Base-by-base conservation (phyloP, 1,140 invertebrate genomes). In the Mycetomoellerius zeteki region DNA sequence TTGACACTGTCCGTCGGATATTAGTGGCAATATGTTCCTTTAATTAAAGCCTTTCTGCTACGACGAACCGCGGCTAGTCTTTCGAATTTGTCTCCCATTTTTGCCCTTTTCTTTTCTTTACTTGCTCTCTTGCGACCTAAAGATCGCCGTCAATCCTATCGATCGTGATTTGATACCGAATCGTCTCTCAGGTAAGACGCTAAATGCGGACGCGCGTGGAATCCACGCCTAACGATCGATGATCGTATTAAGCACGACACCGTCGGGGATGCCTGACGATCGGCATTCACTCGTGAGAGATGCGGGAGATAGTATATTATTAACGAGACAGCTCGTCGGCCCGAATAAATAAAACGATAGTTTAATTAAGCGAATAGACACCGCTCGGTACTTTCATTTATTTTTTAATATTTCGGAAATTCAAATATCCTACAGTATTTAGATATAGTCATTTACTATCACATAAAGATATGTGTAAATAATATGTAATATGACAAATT, bases 21-120 rank as follows among this genome's bases (percentile, higher is more conserved):
- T 95, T 95, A 95, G 94, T 93, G 93, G 92, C 94, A 94, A 95
- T 95, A 94, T 95, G 94, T 94, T 95, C 89, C 88, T 93, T 93
- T 95, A 94, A 95, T 95, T 94, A 92, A 94, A 94, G 78, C 87
- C 80, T 86, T 78, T 88, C 88, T 89, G 80, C 72, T 60, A 67
- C 27, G 64, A 52, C 65, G 30, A 58, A 33, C 27, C 64, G 64
- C 21, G 19, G 52, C 30, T 67, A 4, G n/a, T 82, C 58, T 33
- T 27, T 87, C 30, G 52, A 71, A 37, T 24, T 52, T 5, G 21
- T 56, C 52, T 37, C 30, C 16, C 60, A 2, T 37, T 56, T 16
- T 69, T 52, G 37, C 21, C 12, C 4, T 43, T 56, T 21, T 3
- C n/a, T 33, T n/a, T 24, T 21, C 30, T 65, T n/a, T 33, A 12